Evolutionary conservation across 2,113 vertebrate genomes (phyloP), one percentile per base, ranked within the genome.

Genomic region (Lagopus muta): DNA sequence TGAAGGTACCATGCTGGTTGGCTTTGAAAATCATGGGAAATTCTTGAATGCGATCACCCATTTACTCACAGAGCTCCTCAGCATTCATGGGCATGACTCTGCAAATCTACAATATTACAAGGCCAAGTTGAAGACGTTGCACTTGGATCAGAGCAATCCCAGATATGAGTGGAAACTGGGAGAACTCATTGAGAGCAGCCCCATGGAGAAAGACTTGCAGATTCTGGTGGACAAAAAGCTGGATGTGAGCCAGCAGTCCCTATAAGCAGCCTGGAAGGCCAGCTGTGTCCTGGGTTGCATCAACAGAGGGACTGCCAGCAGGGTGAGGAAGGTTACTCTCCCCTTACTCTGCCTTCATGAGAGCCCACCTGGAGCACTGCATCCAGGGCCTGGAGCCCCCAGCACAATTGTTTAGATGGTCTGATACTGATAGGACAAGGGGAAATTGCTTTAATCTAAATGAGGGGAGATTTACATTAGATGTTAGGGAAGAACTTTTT

Each of bases 1-100:
- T 0, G 1, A 67, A 65, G 16, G 17, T 79, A 27, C 19, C 61
- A 11, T 2, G 1, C 11, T 43, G 16, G 13, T 8, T 73, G 13
- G 8, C 77, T 75, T 36, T 34, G 11, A 79, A 86, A 82, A 36
- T 32, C 82, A 50, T 11, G 20, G 61, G 38, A 58, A n/a, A 58
- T n/a, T n/a, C 55, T 58, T 20, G 32, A n/a, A 32, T n/a, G 55
- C 82, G 57, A 47, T 24, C 43, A 80, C 50, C 48, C 36, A 70
- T 45, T 93, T 80, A 82, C 22, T 88, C 61, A 81, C 38, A 82
- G 62, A 73, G 5, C 30, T 80, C 30, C 92, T 54, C 4, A 17
- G 58, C 38, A 69, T 76, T 78, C 25, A 38, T 11, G 5, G 21
- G 16, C 36, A 75, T 28, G 55, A 77, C 42, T 77, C 43, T 24